Conservation (phyloP, 2,888 invertebrate genomes). For the Artemia sinica region DNA sequence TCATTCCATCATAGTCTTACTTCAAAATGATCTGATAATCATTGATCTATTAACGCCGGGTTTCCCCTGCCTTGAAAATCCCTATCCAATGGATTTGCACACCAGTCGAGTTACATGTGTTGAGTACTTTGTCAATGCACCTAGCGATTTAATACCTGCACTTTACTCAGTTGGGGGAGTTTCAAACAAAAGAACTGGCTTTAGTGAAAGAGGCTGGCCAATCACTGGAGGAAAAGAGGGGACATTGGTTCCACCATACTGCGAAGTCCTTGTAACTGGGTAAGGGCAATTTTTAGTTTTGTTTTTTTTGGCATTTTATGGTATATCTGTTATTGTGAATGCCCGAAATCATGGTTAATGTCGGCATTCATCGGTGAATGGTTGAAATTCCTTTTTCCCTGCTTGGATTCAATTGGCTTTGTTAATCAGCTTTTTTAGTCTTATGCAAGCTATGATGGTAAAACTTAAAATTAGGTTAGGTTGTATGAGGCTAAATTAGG, state of each 20-base stretch:
- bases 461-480: too few species aligned
- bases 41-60: constrained; percentile 87
- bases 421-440: too few species aligned
- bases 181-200: constrained; percentile 54
- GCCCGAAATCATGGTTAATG: too few species aligned
- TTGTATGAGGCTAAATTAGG: too few species aligned
- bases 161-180: constrained; percentile 80
- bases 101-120: constrained; percentile 96
- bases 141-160: constrained; percentile 90
- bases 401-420: too few species aligned
- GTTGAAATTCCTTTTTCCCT: too few species aligned
- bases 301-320: neutral
- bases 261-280: constrained; percentile 97
- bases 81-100: constrained; percentile 98
- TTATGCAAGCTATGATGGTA: too few species aligned
- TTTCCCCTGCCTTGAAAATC: constrained; percentile 97
- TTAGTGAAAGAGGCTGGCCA: constrained; percentile 88
- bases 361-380: too few species aligned
- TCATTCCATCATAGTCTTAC: constrained; percentile 87
- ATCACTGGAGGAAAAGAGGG: constrained; percentile 92
- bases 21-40: constrained; percentile 93
- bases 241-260: constrained; percentile 85
- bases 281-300: constrained; percentile 33
- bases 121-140: constrained; percentile 92
- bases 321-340: too few species aligned